Evolutionary conservation across 2,113 vertebrate species (phyloP), one percentile per base, ranked within the genome.

Genomic region (Onychostoma macrolepis): DNA sequence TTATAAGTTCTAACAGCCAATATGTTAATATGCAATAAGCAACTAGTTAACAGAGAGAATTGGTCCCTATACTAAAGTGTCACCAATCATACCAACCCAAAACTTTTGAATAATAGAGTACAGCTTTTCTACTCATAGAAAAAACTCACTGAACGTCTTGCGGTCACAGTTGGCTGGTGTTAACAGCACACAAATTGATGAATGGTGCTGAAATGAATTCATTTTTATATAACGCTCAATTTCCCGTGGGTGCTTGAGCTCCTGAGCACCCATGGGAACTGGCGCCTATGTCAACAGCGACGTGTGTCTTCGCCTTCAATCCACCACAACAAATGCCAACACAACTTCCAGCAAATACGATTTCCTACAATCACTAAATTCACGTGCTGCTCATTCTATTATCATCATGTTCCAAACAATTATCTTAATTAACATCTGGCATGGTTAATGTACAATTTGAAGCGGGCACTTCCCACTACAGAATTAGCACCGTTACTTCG

Each of bases 391-490:
- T 83, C 88, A 76, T 87, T 84, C 78, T 76, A 87, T 87, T 89
- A 89, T 53, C 82, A 74, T 81, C 67, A 85, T 45, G 75, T 56
- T 85, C 85, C 85, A 82, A 75, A 88, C 82, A 87, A 78, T 84
- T 84, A 77, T 76, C 61, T 79, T 81, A 86, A 83, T 79, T 82
- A 89, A 84, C 85, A 50, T 82, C 38, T 85, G 88, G 69, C 71
- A 8, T 71, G 28, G 83, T 77, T 67, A 58, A 69, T 80, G 80
- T 67, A 48, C 58, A 28, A 24, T 50, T 33, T 43, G 67, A 76
- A 67, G 58, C 48, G 7, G 61, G 41, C 85, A 61, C 65, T 83
- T 85, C 85, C 21, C 63, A 71, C 76, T 84, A 87, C 79, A 85
- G 48, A 79, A 74, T 58, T 61, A 76, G 61, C 74, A 83, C 28